A percentile compares a stretch with the other conserved stretches of the same genome.
Evolutionary conservation across 2,113 vertebrate genomes (phyloP).

Genomic region (Dryoscopus gambensis): DNA sequence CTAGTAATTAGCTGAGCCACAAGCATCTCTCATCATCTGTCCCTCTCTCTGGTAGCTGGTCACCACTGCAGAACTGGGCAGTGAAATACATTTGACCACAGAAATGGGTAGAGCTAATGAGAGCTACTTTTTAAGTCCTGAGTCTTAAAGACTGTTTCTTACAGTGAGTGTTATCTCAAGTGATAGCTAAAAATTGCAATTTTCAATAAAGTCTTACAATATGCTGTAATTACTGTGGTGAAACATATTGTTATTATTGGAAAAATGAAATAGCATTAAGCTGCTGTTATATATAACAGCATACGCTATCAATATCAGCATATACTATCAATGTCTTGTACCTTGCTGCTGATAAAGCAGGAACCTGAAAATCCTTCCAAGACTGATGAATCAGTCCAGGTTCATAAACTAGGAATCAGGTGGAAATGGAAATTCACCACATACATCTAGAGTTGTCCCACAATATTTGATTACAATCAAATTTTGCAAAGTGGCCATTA

Average conservation of each 20-base stretch:
- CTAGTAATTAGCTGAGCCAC: background rate
- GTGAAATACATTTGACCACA: background rate
- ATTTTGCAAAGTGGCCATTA: background rate
- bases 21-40: background rate
- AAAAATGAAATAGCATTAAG: background rate
- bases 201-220: background rate
- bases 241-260: background rate
- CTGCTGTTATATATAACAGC: background rate
- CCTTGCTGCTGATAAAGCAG: background rate
- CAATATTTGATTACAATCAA: background rate
- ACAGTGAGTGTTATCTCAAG: background rate
- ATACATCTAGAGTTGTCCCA: background rate
- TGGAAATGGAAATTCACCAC: background rate
- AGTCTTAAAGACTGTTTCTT: background rate
- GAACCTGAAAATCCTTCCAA: background rate
- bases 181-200: background rate
- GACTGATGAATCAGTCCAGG: background rate
- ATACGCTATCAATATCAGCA: background rate
- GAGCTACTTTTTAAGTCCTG: background rate
- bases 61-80: background rate
- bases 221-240: background rate
- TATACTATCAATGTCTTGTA: background rate
- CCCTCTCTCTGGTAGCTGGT: background rate
- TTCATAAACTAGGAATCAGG: background rate
- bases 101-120: background rate